Base-by-base conservation (phyloP, 2,888 invertebrate genomes). In the Tupiocoris notatus region DNA sequence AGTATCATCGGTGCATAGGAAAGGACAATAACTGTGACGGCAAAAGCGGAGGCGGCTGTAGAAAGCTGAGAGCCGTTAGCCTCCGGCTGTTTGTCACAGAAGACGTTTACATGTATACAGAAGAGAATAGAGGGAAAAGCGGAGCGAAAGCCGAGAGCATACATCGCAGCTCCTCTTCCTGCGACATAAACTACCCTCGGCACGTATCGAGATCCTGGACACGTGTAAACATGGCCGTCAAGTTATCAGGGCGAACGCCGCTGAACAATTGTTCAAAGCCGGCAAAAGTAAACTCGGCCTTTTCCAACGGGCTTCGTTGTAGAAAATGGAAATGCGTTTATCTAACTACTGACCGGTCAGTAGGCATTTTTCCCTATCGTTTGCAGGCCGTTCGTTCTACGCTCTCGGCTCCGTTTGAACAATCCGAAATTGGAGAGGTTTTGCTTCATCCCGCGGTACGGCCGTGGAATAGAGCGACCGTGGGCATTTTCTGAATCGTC, bases 61-160 rank as follows among this genome's bases (percentile, higher is more conserved):
- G 67, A 56, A 56, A 3, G 3, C 12, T 12, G 39, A 39, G 39
- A 39, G 39, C 39, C 3, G 39, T 39, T 39, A 3, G 39, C 16
- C 23, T 18, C 67, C 67, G 57, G 57, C 67, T 67, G 67, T 67
- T 67, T 67, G 67, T 67, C 67, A 67, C 67, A 67, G 54, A 56
- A 57, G 67, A 67, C 67, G 67, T 57, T 67, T 57, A 57, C 67
- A 67, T 67, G 67, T 66, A 56, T 56, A 20, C 66, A 1, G 21
- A 12, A 20, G 2, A 64, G 23, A 64, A 39, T 3, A 12, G 39
- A 39, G 12, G 39, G 12, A n/a, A n/a, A n/a, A n/a, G n/a, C n/a
- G n/a, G n/a, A n/a, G n/a, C n/a, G n/a, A n/a, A n/a, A n/a, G 39
- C 39, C 12, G 39, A 12, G 12, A 39, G 39, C 39, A 12, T 7